Conservation (phyloP, 37 sponge, comb jelly and placozoan species). For the Halisarca cf. caerulea region DNA sequence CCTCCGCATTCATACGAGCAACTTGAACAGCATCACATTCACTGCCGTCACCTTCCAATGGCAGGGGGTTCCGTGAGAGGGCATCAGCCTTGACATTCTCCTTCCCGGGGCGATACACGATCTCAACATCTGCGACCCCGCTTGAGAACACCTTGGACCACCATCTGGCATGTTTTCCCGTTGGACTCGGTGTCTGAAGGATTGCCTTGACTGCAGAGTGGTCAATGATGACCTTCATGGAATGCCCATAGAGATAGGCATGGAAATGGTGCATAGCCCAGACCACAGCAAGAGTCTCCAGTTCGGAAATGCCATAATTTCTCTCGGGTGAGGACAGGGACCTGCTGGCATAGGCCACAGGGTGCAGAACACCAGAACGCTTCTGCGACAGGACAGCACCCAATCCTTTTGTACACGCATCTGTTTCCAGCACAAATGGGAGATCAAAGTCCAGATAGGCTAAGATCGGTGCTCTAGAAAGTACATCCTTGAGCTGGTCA, state of each 20-base stretch:
- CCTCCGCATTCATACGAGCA: neutral
- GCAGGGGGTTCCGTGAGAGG: conserved; percentile 7
- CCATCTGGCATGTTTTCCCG: conserved; percentile 44
- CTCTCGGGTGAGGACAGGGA: conserved; percentile 25
- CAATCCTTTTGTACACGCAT: conserved; percentile 26
- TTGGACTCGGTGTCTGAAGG: conserved; percentile 26
- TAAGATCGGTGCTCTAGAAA: conserved; percentile 21
- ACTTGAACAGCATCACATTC: conserved; percentile 47
- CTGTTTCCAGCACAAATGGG: conserved; percentile 39
- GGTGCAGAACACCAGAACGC: conserved; percentile 20
- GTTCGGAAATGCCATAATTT: conserved; percentile 46
- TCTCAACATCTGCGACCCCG: conserved; percentile 28
- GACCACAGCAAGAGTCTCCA: conserved; percentile 45
- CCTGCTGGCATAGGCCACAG: conserved; percentile 44
- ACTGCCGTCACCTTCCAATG: neutral
- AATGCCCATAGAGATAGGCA: conserved; percentile 30
- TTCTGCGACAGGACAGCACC: conserved; percentile 37
- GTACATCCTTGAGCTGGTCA: conserved; percentile 17
- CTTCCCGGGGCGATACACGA: conserved; percentile 22
- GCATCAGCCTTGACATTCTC: conserved; percentile 42
- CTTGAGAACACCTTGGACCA: conserved; percentile 33
- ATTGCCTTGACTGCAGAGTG: conserved; percentile 47
- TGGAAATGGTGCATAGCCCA: conserved; percentile 42
- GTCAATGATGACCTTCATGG: conserved; percentile 29
- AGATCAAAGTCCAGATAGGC: conserved; percentile 26